A percentile compares a stretch with the other conserved stretches of the same genome.
These are phyloP conservation scores for Anguilla japonica DNA, from an alignment of 2,113 vertebrate species.

Conservation along the genomic window DNA sequence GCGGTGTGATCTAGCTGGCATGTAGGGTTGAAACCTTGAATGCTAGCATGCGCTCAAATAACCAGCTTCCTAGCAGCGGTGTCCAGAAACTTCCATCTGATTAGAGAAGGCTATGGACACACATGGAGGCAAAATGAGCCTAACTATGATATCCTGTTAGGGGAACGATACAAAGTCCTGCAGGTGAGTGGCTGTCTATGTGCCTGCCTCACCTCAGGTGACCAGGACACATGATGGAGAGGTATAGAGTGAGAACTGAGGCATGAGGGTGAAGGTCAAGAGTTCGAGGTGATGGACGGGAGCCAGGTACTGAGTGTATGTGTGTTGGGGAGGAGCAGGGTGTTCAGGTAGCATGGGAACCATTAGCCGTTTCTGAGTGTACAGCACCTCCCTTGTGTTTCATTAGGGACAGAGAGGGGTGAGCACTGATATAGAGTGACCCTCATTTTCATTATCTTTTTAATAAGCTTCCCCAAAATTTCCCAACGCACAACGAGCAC, in stretches of 20 bases:
- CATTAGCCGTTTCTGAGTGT: not conserved
- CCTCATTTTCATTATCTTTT: not conserved
- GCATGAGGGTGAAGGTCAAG: not conserved
- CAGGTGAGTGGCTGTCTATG: not conserved
- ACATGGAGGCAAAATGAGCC: not conserved
- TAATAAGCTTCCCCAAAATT: not conserved
- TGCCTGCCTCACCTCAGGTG: not conserved
- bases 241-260: not conserved
- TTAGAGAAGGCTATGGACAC: not conserved
- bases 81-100: not conserved
- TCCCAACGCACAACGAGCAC: not conserved
- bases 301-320: not conserved
- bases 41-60: not conserved
- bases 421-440: too few relatives aligned
- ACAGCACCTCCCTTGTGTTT: not conserved
- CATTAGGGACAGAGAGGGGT: too few relatives aligned
- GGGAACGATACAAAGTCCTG: not conserved
- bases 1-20: too few relatives aligned
- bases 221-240: not conserved
- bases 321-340: not conserved
- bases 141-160: not conserved
- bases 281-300: not conserved
- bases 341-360: not conserved
- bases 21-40: too few relatives aligned
- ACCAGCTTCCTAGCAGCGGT: not conserved